Conservation (phyloP, 2,113 vertebrate species). For the Drymodes brunneopygia region DNA sequence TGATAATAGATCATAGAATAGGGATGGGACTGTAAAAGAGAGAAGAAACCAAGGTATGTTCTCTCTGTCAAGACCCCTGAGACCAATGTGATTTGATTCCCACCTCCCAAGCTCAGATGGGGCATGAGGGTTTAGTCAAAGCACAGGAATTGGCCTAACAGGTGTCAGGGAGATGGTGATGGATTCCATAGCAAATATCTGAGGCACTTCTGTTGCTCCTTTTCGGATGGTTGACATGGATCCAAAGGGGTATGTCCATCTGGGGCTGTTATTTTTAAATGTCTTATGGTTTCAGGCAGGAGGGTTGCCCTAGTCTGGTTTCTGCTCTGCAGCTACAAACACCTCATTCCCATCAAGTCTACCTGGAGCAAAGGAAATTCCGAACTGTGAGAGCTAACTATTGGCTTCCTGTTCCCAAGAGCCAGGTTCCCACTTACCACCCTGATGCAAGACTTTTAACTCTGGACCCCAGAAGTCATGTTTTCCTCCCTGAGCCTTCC, state of each 20-base stretch:
- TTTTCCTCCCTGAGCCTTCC: background rate
- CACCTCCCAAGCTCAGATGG: background rate
- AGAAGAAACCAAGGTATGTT: background rate
- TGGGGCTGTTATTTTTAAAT: background rate
- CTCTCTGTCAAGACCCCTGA: background rate
- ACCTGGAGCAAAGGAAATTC: background rate
- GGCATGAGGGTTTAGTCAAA: background rate
- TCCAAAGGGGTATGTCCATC: background rate
- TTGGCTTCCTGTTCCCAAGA: rapidly evolving
- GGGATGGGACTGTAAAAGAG: background rate
- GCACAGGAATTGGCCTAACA: background rate
- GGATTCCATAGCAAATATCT: background rate
- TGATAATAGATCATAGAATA: background rate
- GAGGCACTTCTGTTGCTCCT: background rate
- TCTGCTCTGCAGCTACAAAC: background rate
- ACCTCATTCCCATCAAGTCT: background rate
- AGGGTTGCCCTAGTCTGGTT: background rate
- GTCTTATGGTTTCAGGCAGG: background rate
- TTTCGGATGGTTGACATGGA: background rate
- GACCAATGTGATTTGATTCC: background rate
- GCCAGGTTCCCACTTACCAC: background rate
- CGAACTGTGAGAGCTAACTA: background rate
- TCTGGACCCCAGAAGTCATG: background rate
- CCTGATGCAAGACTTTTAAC: background rate
- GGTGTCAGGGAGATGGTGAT: background rate